phyloP scores from a whole-genome alignment of 2,797 vertebrate species.

The Scolopax rusticola region DNA sequence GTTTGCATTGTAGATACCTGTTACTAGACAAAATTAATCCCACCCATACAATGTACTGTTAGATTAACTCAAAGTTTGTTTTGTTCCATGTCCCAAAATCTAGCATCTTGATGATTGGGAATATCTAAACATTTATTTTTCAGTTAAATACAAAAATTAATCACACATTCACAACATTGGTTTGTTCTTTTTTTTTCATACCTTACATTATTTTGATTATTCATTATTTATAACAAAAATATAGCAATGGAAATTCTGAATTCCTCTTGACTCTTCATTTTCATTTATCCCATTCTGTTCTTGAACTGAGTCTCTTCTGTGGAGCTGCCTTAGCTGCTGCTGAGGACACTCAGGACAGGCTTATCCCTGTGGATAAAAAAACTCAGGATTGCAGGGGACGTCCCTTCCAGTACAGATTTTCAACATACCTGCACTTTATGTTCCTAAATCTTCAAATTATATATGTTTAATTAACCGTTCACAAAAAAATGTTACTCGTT shows the following conservation, averaged over 20 bases:
- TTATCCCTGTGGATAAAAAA: neutral
- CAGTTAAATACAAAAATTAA: neutral
- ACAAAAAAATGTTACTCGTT: neutral
- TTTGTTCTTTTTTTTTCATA: neutral
- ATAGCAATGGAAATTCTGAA: neutral
- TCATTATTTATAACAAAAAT: neutral
- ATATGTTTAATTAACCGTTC: neutral
- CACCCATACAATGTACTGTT: fast-evolving
- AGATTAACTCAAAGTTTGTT: neutral
- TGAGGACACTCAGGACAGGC: neutral
- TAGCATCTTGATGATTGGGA: neutral
- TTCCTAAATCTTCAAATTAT: neutral
- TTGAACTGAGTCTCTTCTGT: neutral
- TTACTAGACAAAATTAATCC: neutral
- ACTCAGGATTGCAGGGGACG: neutral
- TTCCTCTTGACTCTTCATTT: neutral
- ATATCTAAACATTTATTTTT: neutral
- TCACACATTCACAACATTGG: neutral
- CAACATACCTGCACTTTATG: neutral
- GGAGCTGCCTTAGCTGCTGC: neutral
- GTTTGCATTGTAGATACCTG: neutral
- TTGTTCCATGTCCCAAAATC: neutral
- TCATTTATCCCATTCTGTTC: neutral
- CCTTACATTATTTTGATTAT: neutral
- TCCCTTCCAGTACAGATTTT: neutral